Evolutionary conservation across 2,888 invertebrate species (phyloP).

Genomic region (Pyralis farinalis): DNA sequence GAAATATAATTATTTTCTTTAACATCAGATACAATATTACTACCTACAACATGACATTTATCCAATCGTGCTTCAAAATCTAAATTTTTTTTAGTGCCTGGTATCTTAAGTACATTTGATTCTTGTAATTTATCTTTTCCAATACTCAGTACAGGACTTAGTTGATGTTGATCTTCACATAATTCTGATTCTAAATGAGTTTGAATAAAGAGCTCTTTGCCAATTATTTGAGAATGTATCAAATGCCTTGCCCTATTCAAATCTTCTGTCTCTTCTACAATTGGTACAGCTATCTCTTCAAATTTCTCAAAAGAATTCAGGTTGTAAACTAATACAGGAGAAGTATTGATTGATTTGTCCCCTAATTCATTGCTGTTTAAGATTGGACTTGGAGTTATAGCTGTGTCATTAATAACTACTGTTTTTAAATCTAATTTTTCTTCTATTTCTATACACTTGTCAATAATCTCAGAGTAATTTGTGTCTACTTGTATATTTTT

Average conservation of each 20-base stretch:
- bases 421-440: not conserved
- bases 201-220: slow-evolving; percentile 39
- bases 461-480: slow-evolving; percentile 11
- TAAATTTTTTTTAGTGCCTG: too few species aligned
- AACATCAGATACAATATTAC: too few species aligned
- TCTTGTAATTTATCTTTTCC: not conserved
- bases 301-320: slow-evolving; percentile 61
- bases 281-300: slow-evolving; percentile 46
- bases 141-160: slow-evolving; percentile 28
- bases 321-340: slow-evolving; percentile 38
- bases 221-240: slow-evolving; percentile 55
- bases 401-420: not conserved
- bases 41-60: too few species aligned
- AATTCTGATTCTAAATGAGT: slow-evolving; percentile 24
- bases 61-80: too few species aligned
- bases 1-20: slow-evolving; percentile 2
- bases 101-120: too few species aligned
- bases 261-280: slow-evolving; percentile 39
- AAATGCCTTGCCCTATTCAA: slow-evolving; percentile 39
- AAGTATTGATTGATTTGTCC: slow-evolving; percentile 22
- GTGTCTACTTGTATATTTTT: slow-evolving; percentile 5
- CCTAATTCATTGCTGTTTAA: slow-evolving; percentile 28
- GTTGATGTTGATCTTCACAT: slow-evolving; percentile 14
- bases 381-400: slow-evolving; percentile 37
- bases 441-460: slow-evolving; percentile 12